A percentile compares a stretch with the other conserved stretches of the same genome.
Conservation (phyloP, 2,888 invertebrate species). For the Ectemnius lituratus region DNA sequence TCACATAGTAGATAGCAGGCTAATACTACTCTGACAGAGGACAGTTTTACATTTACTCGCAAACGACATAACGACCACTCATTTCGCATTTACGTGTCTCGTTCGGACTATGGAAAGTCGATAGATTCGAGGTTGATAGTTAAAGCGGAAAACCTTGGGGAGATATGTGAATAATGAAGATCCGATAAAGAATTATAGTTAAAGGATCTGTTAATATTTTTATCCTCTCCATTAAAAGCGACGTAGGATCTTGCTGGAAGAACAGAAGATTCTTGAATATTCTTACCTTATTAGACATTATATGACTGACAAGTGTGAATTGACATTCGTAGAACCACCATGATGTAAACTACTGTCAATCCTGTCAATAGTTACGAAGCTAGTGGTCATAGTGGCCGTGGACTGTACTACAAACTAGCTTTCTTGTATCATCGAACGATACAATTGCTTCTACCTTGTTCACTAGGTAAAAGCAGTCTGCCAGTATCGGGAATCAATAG, state of each 20-base stretch:
- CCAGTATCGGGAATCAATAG: conserved; percentile 2
- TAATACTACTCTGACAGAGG: too few species aligned
- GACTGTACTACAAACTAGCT: conserved; percentile 4
- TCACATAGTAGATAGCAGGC: too few species aligned
- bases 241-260: too few species aligned
- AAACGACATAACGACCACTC: too few species aligned
- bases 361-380: conserved; percentile 13
- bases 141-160: conserved; percentile 8
- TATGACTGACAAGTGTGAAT: conserved; percentile 57
- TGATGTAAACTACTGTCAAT: conserved; percentile 55
- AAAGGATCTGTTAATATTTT: background rate
- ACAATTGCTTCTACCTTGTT: background rate
- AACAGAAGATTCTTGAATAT: too few species aligned
- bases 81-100: conserved; percentile 9
- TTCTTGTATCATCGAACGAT: background rate
- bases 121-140: conserved; percentile 50
- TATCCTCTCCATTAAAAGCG: too few species aligned
- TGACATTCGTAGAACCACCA: conserved; percentile 63
- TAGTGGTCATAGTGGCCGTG: conserved; percentile 17
- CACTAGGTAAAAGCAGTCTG: conserved; percentile 1
- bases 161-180: conserved; percentile 24
- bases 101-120: conserved; percentile 35
- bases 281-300: conserved; percentile 66
- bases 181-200: background rate
- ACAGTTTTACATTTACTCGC: too few species aligned